Percentiles rank a stretch among this genome's conserved stretches.
phyloP scores from a whole-genome alignment of 2,888 invertebrate species.

The Tetrapedia diversipes region DNA sequence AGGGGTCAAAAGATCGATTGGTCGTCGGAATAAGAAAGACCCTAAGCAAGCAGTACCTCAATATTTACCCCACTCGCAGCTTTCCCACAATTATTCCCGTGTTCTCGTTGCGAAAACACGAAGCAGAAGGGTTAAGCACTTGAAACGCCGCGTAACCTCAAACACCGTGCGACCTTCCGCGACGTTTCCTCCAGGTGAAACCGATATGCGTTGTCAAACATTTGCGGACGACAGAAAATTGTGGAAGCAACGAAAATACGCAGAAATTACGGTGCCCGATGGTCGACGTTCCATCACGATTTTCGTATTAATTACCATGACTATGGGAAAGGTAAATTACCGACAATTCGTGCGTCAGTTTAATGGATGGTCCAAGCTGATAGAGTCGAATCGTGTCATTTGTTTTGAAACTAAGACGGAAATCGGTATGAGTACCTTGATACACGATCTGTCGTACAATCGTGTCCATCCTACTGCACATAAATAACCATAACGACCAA shows the following conservation, averaged over 20 bases:
- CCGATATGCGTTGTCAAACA: constrained; percentile 31
- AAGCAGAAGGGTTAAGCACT: not conserved
- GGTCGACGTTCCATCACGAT: constrained; percentile 15
- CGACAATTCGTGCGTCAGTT: not conserved
- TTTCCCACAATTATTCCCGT: not conserved
- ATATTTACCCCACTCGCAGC: not conserved
- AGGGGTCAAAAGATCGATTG: not conserved
- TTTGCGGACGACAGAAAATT: constrained; percentile 36
- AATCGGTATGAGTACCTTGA: no score
- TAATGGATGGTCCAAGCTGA: not conserved
- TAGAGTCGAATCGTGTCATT: not conserved
- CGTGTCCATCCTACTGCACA: no score
- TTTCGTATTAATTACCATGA: constrained; percentile 47
- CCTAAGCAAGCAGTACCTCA: not conserved
- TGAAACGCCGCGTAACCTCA: constrained; percentile 3
- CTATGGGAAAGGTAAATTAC: constrained; percentile 2
- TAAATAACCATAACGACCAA: no score
- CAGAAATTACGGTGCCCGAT: constrained; percentile 21
- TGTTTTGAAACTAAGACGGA: not conserved
- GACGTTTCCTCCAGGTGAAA: not conserved
- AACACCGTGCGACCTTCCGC: not conserved
- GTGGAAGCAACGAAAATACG: constrained; percentile 23
- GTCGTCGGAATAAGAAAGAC: not conserved
- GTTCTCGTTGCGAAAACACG: not conserved
- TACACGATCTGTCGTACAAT: no score